Conservation (phyloP, 2,888 invertebrate genomes). For the Erannis defoliaria region DNA sequence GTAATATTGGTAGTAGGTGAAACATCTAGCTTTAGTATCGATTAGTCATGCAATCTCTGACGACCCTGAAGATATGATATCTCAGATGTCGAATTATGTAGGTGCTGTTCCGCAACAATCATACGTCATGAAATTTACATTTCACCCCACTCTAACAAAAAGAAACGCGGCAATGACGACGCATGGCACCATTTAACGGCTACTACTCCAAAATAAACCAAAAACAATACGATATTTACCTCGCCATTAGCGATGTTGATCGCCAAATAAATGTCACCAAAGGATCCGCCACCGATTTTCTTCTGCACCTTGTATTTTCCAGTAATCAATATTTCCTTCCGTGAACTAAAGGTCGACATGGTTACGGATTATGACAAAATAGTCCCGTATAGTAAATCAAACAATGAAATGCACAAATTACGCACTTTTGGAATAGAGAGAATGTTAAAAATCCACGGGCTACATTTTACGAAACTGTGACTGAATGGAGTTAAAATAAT, state of each 20-base stretch:
- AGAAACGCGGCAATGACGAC: slow-evolving; percentile 52
- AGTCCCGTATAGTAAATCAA: slow-evolving; percentile 54
- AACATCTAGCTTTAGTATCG: slow-evolving; percentile 39
- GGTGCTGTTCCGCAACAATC: slow-evolving; percentile 42
- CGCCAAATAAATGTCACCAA: slow-evolving; percentile 99
- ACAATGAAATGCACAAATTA: slow-evolving; percentile 65
- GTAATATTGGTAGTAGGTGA: slow-evolving; percentile 27
- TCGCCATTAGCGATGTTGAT: slow-evolving; percentile 97
- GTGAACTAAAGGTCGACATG: slow-evolving; percentile 51
- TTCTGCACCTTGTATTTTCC: slow-evolving; percentile 97
- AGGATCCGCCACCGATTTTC: slow-evolving; percentile 99
- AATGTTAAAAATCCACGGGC: slow-evolving; percentile 65
- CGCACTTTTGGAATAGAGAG: slow-evolving; percentile 66
- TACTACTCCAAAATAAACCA: slow-evolving; percentile 39
- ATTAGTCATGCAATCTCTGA: slow-evolving; percentile 52
- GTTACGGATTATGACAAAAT: slow-evolving; percentile 55
- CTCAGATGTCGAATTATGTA: slow-evolving; percentile 49
- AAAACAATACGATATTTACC: slow-evolving; percentile 78
- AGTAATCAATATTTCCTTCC: slow-evolving; percentile 93
- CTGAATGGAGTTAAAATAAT: slow-evolving; percentile 53
- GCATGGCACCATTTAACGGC: slow-evolving; percentile 36
- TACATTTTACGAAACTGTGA: slow-evolving; percentile 71
- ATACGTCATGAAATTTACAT: slow-evolving; percentile 63
- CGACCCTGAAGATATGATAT: slow-evolving; percentile 57
- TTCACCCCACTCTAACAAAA: slow-evolving; percentile 54